phyloP scores from a whole-genome alignment of 2,797 vertebrate genomes.

The Falco cherrug region DNA sequence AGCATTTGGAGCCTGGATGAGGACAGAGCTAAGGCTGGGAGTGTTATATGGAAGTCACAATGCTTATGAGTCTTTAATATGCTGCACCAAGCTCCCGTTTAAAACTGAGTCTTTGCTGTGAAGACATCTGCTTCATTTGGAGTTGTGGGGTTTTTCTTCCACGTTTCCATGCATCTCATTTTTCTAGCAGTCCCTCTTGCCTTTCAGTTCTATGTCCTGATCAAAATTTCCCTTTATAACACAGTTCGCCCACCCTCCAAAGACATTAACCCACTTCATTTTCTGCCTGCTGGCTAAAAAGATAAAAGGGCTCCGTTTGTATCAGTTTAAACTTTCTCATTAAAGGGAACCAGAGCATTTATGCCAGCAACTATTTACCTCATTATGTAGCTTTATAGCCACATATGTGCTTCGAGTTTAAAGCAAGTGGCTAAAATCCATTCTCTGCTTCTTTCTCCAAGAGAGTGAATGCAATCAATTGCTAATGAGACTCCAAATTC shows the following conservation, averaged over 20 bases:
- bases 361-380: not conserved
- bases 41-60: not conserved
- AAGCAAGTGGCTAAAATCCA: not conserved
- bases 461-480: not conserved
- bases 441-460: not conserved
- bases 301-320: not conserved
- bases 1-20: not conserved
- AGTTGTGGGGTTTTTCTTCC: not conserved
- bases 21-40: not conserved
- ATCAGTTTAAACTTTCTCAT: not conserved
- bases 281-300: not conserved
- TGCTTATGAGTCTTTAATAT: accelerated
- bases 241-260: not conserved
- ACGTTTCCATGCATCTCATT: not conserved
- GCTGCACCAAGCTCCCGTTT: not conserved
- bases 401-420: not conserved
- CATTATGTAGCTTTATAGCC: not conserved
- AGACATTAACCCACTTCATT: not conserved
- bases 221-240: not conserved
- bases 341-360: not conserved
- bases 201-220: not conserved
- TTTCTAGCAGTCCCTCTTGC: not conserved
- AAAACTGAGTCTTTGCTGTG: not conserved
- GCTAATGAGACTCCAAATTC: not conserved
- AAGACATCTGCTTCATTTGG: not conserved